Conservation (phyloP, 1,140 invertebrate genomes). For the Aphelinus certus region DNA sequence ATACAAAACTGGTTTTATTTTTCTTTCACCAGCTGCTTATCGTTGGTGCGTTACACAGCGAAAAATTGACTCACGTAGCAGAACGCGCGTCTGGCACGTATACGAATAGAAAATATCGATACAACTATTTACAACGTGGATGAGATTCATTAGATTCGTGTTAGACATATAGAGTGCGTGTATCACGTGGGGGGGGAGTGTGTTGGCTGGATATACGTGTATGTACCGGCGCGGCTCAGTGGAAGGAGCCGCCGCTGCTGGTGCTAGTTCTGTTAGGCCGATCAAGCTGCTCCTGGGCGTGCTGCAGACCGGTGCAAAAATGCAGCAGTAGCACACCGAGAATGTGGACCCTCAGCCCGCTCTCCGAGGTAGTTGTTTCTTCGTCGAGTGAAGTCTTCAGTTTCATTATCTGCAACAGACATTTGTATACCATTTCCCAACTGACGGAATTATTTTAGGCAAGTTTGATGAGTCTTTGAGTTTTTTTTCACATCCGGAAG, state of each 20-base stretch:
- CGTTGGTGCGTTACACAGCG: not conserved
- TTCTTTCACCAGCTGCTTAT: too few relatives aligned
- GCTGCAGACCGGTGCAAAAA: slow-evolving; percentile 84
- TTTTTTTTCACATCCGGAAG: too few relatives aligned
- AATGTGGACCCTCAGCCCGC: slow-evolving; percentile 80
- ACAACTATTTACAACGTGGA: too few relatives aligned
- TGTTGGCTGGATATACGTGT: not conserved
- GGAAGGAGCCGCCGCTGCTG: not conserved
- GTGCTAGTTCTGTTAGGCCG: not conserved
- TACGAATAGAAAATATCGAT: not conserved
- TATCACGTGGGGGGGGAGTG: not conserved
- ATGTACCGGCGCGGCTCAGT: not conserved
- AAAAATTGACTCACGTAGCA: slow-evolving; percentile 20
- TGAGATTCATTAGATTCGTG: too few relatives aligned
- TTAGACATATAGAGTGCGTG: not conserved
- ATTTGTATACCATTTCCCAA: too few relatives aligned
- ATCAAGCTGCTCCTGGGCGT: slow-evolving; percentile 65
- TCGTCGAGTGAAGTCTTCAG: slow-evolving; percentile 77
- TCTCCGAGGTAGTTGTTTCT: slow-evolving; percentile 69
- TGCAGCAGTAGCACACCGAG: slow-evolving; percentile 85
- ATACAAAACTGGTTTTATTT: not conserved
- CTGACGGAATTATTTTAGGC: too few relatives aligned
- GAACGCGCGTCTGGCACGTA: not conserved
- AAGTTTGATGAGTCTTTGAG: too few relatives aligned
- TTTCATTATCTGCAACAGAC: slow-evolving; percentile 72